Evolutionary conservation across 2,797 vertebrate species (phyloP), one percentile per base, ranked within the genome.

Genomic region (Phalloptychus januarius): DNA sequence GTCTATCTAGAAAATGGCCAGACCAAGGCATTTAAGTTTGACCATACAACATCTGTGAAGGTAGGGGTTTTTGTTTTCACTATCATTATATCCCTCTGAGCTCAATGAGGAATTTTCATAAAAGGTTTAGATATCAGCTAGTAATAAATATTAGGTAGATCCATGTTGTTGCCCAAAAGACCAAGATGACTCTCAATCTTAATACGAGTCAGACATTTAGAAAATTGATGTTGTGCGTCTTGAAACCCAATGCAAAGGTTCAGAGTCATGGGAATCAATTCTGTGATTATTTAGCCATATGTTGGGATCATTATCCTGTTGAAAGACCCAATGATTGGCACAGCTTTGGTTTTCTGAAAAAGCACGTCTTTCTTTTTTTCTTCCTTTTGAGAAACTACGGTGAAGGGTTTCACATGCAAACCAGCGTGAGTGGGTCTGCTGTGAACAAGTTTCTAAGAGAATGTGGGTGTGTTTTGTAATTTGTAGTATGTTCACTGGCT

Each of bases 1-100:
- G 96, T 99, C 2, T 99, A 99, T 89, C 90, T 99, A 88, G 98
- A 99, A 93, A 99, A 99, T 0, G 98, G 98, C 81, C 98, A 99
- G 93, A 99, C 98, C 0, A 99, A 99, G 91, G 98, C 98, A 23
- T 99, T 99, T 95, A 97, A 97, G 91, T 99, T 99, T 82, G 98
- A 99, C 83, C 92, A 91, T 20, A 97, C 94, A 90, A 99, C 98
- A 61, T 98, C 97, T 0, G 97, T 99, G 76, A 99, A 99, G 97
- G 98, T 94, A 74, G 20, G 40, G 44, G 6, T 33, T 20, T 48
- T 67, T 45, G 4, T 31, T 7, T 52, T 67, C 16, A n/a, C 52
- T 31, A 28, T 12, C 23, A 45, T 20, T 15, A 50, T 6, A 33
- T 12, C 16, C 20, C 11, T 44, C 16, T 46, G 25, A 11, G 25